Evolutionary conservation across 2,113 vertebrate genomes (phyloP).

Genomic region (Lagopus muta): DNA sequence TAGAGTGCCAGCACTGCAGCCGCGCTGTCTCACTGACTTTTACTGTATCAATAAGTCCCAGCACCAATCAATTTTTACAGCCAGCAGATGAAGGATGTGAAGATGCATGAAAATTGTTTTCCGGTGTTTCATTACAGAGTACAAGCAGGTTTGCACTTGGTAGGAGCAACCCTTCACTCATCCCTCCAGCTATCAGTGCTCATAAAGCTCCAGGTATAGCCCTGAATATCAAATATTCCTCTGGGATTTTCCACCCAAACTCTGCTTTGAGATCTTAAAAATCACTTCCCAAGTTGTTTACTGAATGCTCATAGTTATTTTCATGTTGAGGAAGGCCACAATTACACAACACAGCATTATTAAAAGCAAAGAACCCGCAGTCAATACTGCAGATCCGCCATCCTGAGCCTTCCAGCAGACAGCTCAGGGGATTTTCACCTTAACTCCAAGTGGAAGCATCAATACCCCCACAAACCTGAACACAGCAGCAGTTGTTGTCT

Average conservation of each 20-base stretch:
- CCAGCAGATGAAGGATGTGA: conserved; percentile 34
- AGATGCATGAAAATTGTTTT: conserved; percentile 61
- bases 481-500: not conserved
- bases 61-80: not conserved
- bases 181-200: conserved; percentile 46
- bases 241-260: not conserved
- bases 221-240: not conserved
- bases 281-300: not conserved
- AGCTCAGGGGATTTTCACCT: not conserved
- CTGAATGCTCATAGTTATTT: not conserved
- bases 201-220: not conserved
- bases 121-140: conserved; percentile 54
- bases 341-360: not conserved
- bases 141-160: conserved; percentile 58
- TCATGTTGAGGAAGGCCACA: not conserved
- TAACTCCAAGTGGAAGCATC: not conserved
- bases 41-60: not conserved
- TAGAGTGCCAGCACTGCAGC: conserved; percentile 1
- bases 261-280: not conserved
- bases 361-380: not conserved
- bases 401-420: not conserved
- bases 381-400: not conserved
- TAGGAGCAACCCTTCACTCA: conserved; percentile 46
- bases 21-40: not conserved
- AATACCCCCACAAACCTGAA: not conserved